Conservation (phyloP, 2,113 vertebrate species). For the Actenoides hombroni region DNA sequence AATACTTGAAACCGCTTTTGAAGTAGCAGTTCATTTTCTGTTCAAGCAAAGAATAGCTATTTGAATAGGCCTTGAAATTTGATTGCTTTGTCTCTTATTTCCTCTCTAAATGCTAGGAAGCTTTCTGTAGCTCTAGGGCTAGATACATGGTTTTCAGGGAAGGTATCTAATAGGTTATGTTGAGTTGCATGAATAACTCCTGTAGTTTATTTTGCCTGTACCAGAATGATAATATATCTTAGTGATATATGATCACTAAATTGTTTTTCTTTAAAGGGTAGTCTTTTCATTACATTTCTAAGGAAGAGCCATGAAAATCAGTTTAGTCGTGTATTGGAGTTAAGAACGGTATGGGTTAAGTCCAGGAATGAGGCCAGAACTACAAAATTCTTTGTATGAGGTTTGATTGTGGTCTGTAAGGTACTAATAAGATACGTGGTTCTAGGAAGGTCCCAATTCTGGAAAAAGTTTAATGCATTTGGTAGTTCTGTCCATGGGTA, state of each 20-base stretch:
- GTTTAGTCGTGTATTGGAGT: not conserved
- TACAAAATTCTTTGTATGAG: not conserved
- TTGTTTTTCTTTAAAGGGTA: not conserved
- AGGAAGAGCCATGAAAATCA: not conserved
- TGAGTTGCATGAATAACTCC: not conserved
- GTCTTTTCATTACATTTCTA: not conserved
- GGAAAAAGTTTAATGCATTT: not conserved
- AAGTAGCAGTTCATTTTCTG: not conserved
- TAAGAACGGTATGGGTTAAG: not conserved
- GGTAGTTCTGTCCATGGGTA: not conserved
- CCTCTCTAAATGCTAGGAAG: not conserved
- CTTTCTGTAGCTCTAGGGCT: not conserved
- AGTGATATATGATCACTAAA: not conserved
- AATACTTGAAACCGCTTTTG: not conserved
- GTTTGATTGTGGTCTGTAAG: not conserved
- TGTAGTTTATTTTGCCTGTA: not conserved
- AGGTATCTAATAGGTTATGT: not conserved
- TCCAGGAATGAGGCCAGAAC: not conserved
- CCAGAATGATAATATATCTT: not conserved
- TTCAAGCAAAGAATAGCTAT: not conserved
- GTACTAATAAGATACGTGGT: not conserved
- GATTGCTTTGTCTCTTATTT: not conserved
- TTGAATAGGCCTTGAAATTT: not conserved
- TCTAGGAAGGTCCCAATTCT: not conserved
- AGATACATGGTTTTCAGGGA: not conserved